Evolutionary conservation across 2,797 vertebrate genomes (phyloP).

Genomic region (Sebastes variabilis): DNA sequence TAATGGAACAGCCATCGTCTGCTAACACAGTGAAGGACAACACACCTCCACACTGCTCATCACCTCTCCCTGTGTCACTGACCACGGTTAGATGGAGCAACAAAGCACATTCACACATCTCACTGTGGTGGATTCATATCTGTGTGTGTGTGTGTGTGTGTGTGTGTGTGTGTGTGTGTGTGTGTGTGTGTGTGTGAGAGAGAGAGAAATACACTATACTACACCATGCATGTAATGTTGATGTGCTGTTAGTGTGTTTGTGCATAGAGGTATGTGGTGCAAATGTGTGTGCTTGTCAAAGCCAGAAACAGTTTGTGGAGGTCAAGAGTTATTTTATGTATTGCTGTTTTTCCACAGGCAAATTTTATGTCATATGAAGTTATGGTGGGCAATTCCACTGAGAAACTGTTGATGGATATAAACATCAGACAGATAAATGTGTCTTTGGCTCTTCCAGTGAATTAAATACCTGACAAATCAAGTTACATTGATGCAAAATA

Average conservation of each 20-base stretch:
- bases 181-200: neutral
- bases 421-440: neutral
- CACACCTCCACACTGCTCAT: constrained; percentile 30
- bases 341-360: neutral
- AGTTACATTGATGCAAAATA: neutral
- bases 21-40: constrained; percentile 3
- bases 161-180: neutral
- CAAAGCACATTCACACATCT: neutral
- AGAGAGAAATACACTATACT: neutral
- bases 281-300: neutral
- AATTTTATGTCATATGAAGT: neutral
- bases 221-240: neutral
- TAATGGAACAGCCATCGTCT: constrained; percentile 36
- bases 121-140: neutral
- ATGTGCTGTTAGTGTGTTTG: neutral
- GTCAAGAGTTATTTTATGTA: neutral
- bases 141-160: neutral
- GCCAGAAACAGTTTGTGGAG: neutral
- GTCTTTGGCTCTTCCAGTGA: neutral
- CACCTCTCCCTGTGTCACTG: neutral
- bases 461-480: neutral
- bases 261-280: neutral
- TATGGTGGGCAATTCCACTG: neutral
- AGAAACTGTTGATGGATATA: neutral
- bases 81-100: constrained; percentile 12